Evolutionary conservation across 2,113 vertebrate genomes (phyloP).

Genomic region (Anas platyrhynchos): DNA sequence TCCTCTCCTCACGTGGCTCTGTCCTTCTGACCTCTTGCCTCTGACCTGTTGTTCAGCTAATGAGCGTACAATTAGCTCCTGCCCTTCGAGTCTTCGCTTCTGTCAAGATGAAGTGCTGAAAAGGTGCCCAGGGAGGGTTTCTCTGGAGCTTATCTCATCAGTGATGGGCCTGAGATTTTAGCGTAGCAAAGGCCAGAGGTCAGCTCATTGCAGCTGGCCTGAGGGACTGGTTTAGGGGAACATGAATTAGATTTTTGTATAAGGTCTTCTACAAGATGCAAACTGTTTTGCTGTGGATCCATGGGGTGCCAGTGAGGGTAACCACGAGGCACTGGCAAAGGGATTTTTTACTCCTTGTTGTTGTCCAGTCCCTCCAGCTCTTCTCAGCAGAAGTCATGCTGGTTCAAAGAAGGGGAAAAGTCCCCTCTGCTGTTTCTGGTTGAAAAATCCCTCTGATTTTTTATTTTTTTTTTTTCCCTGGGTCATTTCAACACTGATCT

Average conservation of each 20-base stretch:
- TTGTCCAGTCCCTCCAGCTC: neutral
- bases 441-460: rapidly evolving
- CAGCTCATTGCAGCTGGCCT: neutral
- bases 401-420: neutral
- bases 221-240: neutral
- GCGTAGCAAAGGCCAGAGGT: neutral
- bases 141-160: neutral
- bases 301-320: rapidly evolving
- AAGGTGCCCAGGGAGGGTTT: neutral
- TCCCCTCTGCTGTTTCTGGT: neutral
- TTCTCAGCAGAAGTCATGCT: neutral
- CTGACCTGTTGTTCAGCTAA: neutral
- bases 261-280: neutral
- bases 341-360: rapidly evolving
- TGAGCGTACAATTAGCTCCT: neutral
- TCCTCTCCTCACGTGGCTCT: neutral
- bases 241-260: neutral
- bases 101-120: neutral
- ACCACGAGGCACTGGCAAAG: neutral
- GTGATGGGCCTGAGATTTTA: neutral
- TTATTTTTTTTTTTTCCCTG: rapidly evolving
- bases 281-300: neutral
- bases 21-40: neutral
- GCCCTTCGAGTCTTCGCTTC: neutral
- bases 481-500: neutral